Evolutionary conservation across 2,888 invertebrate genomes (phyloP).

Genomic region (Perithous albicinctus): DNA sequence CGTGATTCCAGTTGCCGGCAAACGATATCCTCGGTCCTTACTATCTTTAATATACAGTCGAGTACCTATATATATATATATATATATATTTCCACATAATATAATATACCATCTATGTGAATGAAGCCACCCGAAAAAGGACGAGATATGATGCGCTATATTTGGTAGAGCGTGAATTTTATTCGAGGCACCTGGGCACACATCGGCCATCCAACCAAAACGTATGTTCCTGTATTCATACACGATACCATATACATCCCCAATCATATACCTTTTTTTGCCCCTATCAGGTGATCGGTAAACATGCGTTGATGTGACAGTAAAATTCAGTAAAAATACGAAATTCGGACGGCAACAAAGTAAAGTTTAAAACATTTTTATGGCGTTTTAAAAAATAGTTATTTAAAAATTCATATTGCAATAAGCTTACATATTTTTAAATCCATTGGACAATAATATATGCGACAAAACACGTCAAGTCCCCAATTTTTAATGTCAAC

Average conservation of each 20-base stretch:
- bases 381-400: too few species aligned
- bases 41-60: slow-evolving; percentile 16
- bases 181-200: slow-evolving; percentile 76
- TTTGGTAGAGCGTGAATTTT: slow-evolving; percentile 71
- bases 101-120: slow-evolving; percentile 35
- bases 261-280: background rate
- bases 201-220: slow-evolving; percentile 60
- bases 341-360: too few species aligned
- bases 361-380: too few species aligned
- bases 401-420: too few species aligned
- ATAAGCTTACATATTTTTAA: too few species aligned
- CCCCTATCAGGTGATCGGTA: too few species aligned
- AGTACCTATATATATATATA: background rate
- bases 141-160: slow-evolving; percentile 74
- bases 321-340: too few species aligned
- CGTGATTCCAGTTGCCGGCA: slow-evolving; percentile 36
- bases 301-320: too few species aligned
- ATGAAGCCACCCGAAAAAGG: slow-evolving; percentile 45
- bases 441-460: too few species aligned
- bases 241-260: background rate
- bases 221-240: background rate
- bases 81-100: slow-evolving; percentile 38
- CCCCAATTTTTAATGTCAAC: too few species aligned
- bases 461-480: too few species aligned
- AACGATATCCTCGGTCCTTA: slow-evolving; percentile 5